Base-by-base conservation (phyloP, 2,888 invertebrate genomes). In the Drosophila eohydei region DNA sequence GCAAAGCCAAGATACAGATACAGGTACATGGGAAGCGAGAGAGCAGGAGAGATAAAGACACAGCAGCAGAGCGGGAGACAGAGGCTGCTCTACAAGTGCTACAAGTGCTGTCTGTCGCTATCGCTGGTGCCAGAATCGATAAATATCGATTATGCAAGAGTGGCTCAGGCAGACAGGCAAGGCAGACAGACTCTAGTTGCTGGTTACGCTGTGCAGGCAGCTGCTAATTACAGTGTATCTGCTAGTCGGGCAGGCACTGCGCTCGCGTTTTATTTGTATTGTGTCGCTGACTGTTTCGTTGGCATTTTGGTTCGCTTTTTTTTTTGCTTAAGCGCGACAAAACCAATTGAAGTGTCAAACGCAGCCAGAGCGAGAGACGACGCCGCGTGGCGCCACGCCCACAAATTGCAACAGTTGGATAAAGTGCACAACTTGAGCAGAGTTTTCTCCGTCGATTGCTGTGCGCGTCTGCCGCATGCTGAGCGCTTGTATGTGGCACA, bases 291-390 rank as follows among this genome's bases (percentile, higher is more conserved):
- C 34, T 64, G 64, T 54, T 77, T 66, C 41, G 60, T 16, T 40
- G 28, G 34, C 11, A 48, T 16, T 48, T 38, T 21, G 54, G 26
- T 48, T 66, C 41, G 9, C 11, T 50, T n/a, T 55, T 59, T 44
- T 41, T 72, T 62, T 51, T 50, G 32, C 52, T 67, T 51, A 32
- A 61, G 48, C 62, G 74, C 76, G 85, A 74, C 80, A 60, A 75
- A 84, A 87, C 83, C 86, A 87, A 88, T 87, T 87, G 83, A 83
- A 79, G 88, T 87, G 86, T 88, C 86, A 87, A 71, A 71, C 65
- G 65, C 85, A 86, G 72, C 40, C 72, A 75, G 72, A 58, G 54
- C 5, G 41, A 41, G 26, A 7, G 55, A 54, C 54, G 58, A 67
- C 83, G 83, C 83, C 81, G 83, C 86, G 83, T 83, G 83, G 81